phyloP scores from a whole-genome alignment of 2,888 invertebrate genomes.

The Imbricaverruca yamaguchii region DNA sequence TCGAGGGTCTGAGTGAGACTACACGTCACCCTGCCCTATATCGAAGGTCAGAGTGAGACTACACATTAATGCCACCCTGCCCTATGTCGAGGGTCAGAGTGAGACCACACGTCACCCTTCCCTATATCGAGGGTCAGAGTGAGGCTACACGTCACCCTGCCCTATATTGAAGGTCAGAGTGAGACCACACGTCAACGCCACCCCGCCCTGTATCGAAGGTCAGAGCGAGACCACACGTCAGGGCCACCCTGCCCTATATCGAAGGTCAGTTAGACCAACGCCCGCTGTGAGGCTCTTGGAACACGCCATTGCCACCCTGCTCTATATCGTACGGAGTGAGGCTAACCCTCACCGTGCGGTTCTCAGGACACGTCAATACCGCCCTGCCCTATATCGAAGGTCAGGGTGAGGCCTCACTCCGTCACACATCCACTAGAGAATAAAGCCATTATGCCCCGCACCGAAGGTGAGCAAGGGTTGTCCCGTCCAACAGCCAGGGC shows the following conservation, averaged over 20 bases:
- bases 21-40: constrained; percentile 46
- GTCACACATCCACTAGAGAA: constrained; percentile 48
- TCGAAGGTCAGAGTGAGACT: constrained; percentile 37
- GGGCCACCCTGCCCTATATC: constrained; percentile 48
- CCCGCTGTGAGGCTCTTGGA: constrained; percentile 42
- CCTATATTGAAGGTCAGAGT: constrained; percentile 43
- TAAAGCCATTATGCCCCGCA: constrained; percentile 48
- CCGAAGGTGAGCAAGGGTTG: constrained; percentile 35
- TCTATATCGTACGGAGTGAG: constrained; percentile 42
- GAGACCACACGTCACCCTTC: constrained; percentile 44
- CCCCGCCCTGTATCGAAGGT: constrained; percentile 47
- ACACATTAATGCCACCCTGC: constrained; percentile 47
- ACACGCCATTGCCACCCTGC: constrained; percentile 47
- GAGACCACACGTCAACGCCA: constrained; percentile 43
- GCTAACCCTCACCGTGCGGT: constrained; percentile 41
- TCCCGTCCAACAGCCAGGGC: constrained; percentile 35
- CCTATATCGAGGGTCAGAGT: constrained; percentile 44
- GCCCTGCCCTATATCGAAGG: constrained; percentile 47
- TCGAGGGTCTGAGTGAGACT: constrained; percentile 35
- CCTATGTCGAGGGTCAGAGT: constrained; percentile 43
- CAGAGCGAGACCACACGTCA: constrained; percentile 45
- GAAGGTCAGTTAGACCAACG: constrained; percentile 39
- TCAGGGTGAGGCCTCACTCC: constrained; percentile 44
- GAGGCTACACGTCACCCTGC: constrained; percentile 45
- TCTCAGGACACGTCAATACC: constrained; percentile 47